Base-by-base conservation (phyloP, 2,797 vertebrate genomes). In the Heteromormyrus szaboi region DNA sequence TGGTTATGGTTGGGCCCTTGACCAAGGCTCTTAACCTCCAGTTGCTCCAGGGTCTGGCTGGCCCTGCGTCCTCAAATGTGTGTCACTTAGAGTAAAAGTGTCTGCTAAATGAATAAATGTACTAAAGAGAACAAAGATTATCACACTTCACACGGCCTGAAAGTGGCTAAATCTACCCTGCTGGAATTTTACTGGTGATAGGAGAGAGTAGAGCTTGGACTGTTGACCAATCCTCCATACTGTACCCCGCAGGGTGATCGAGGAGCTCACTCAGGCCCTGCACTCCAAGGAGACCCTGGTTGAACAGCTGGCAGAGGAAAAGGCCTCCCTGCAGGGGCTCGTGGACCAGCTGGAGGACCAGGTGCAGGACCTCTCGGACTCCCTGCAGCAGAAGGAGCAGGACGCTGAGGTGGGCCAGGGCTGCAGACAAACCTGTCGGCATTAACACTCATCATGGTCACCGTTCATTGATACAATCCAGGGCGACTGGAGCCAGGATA, bases 261-360 rank as follows among this genome's bases (percentile, higher is more conserved):
- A 97, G 90, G 95, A 97, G 89, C 90, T 97, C 93, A 95, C 86
- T 2, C 91, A 87, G 89, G 92, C 93, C 9, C 90, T 97, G 89
- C 91, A 88, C 12, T 89, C 92, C 89, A 95, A 93, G 89, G 95
- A 95, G 68, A 91, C 89, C 46, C 93, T 97, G 0, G 92, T 95
- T 54, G 90, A 92, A 25, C 92, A 90, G 37, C 92, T 96, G 14
- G 93, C 92, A 2, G 91, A 89, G 2, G 95, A 97, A 91, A 98
- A 95, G 62, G 90, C 79, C 0, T 85, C 83, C 0, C 90, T 93
- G 88, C 86, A 85, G 87, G 90, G 93, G 29, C 91, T 29, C 81
- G 90, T 94, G 0, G 89, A 91, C 54, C 91, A 92, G 51, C 92
- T 95, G 0, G 91, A 95, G 92, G 88, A 90, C 53, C 89, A 90